Base-by-base conservation (phyloP, 2,888 invertebrate species). In the Pachycephus smyrnensis region DNA sequence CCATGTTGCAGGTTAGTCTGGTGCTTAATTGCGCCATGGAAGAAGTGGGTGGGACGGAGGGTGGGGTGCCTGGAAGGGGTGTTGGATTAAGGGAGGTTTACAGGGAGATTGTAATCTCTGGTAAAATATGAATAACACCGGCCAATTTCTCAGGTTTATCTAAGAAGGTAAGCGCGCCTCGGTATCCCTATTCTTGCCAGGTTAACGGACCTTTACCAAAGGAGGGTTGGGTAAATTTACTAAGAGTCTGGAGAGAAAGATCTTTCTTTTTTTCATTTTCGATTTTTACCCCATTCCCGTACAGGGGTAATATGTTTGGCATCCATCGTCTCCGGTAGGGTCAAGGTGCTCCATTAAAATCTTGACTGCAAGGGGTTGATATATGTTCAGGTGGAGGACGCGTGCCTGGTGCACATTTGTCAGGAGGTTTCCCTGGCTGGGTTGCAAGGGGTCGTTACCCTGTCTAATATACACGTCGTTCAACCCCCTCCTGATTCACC, bases 321-420 rank as follows among this genome's bases (percentile, higher is more conserved):
- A 15, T 40, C 40, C 40, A 40, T 40, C 30, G 36, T 35, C 73
- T 36, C n/a, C 37, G 69, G 40, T 69, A 81, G 84, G 88, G 87
- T 87, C 88, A 88, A 88, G 86, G 87, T 87, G 84, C 84, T 82
- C 83, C 80, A 83, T 88, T 87, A 85, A 40, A 40, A 40, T 40
- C 40, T 40, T 40, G 40, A 40, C 40, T 40, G 40, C 40, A 40
- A 40, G 40, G 40, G 15, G 40, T 40, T 40, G 40, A 40, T 40
- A 40, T 40, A 40, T 40, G 40, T 15, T 15, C 40, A 40, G 40
- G 40, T 40, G 40, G 15, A 15, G 35, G 82, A 75, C 84, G 89
- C 89, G 89, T 89, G 89, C 80, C 84, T 81, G 81, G 79, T 80
- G 77, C 82, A 86, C 89, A 89, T 89, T 89, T 85, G 87, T 89